These are phyloP conservation scores for Thecophora atra DNA, from an alignment of 2,888 invertebrate species.

Conservation along the genomic window DNA sequence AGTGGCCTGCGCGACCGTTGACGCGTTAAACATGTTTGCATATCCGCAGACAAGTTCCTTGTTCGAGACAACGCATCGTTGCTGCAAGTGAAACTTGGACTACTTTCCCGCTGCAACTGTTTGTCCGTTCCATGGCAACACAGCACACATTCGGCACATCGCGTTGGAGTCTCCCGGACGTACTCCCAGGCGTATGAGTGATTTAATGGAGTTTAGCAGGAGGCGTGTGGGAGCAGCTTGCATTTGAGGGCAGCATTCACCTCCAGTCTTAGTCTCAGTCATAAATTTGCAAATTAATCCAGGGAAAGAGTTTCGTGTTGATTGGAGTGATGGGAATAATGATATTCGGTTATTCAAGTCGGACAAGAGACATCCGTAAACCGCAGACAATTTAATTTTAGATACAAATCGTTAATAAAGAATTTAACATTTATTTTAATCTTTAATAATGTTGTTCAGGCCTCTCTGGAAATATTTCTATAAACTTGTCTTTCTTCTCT, in stretches of 20 bases:
- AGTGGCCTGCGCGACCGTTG: constrained; percentile 1
- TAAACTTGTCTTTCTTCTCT: too few relatives aligned
- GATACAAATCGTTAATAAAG: too few relatives aligned
- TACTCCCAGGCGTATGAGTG: constrained; percentile 30
- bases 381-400: too few relatives aligned
- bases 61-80: background rate
- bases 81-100: constrained; percentile 3
- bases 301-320: too few relatives aligned
- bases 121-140: background rate
- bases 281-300: too few relatives aligned
- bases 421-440: too few relatives aligned
- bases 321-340: too few relatives aligned
- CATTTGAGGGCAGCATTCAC: background rate
- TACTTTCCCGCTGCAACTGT: background rate
- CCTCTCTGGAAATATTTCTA: too few relatives aligned
- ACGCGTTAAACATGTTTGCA: constrained; percentile 18
- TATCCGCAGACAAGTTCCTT: background rate
- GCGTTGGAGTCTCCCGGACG: constrained; percentile 1
- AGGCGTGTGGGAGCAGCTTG: constrained; percentile 15
- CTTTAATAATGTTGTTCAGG: too few relatives aligned
- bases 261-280: too few relatives aligned
- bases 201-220: constrained; percentile 28
- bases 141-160: background rate
- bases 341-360: too few relatives aligned
- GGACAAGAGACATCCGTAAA: too few relatives aligned